phyloP scores from a whole-genome alignment of 2,797 vertebrate genomes.

The Urophycis tenuis region DNA sequence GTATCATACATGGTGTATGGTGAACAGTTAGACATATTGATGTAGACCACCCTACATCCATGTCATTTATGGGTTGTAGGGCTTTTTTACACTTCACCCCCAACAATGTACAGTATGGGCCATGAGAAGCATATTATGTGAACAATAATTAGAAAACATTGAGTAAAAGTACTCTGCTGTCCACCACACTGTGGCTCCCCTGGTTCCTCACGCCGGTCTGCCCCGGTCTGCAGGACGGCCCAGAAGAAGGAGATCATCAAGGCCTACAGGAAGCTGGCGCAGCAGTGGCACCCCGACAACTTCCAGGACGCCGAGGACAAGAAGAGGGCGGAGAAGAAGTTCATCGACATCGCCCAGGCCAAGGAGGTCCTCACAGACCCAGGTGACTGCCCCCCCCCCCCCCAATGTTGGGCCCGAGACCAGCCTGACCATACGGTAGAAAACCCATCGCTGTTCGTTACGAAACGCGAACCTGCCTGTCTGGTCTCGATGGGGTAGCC shows the following conservation, averaged over 20 bases:
- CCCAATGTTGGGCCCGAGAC: no score
- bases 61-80: background rate
- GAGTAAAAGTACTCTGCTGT: no score
- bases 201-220: background rate
- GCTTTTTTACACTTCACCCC: background rate
- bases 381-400: no score
- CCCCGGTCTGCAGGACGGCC: conserved; percentile 73
- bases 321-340: conserved; percentile 94
- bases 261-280: conserved; percentile 93
- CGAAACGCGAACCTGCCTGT: background rate
- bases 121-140: background rate
- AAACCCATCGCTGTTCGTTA: no score
- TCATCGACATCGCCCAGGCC: conserved; percentile 96
- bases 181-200: no score
- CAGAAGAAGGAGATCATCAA: conserved; percentile 97
- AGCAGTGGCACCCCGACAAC: conserved; percentile 98
- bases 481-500: background rate
- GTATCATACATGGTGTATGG: no score
- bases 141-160: background rate
- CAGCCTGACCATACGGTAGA: no score
- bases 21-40: no score
- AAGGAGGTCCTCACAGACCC: conserved; percentile 97
- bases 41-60: background rate
- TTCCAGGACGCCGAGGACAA: conserved; percentile 91
- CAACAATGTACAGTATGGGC: background rate